Evolutionary conservation across 2,888 invertebrate genomes (phyloP).

Genomic region (Yponomeuta sedellus): DNA sequence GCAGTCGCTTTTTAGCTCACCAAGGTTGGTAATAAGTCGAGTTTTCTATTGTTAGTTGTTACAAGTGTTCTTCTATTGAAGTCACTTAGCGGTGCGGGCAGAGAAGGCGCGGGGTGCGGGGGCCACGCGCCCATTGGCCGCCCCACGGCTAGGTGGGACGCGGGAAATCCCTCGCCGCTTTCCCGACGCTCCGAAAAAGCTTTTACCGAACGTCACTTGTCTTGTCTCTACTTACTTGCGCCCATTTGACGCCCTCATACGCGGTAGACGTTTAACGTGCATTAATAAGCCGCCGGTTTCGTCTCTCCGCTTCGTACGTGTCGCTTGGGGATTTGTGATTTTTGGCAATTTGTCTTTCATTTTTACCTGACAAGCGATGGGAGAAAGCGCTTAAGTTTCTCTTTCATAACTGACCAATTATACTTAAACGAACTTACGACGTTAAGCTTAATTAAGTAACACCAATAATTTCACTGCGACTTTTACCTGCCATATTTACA

Average conservation of each 20-base stretch:
- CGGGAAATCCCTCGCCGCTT: conserved; percentile 55
- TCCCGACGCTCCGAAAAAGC: conserved; percentile 59
- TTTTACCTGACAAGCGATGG: neutral
- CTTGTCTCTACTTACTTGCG: conserved; percentile 42
- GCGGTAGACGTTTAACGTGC: neutral
- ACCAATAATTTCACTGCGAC: too few species aligned
- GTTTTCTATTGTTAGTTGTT: neutral
- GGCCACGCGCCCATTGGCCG: conserved; percentile 60
- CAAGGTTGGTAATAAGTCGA: neutral
- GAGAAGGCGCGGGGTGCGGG: conserved; percentile 7
- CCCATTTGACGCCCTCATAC: conserved; percentile 13
- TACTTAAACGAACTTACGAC: too few species aligned
- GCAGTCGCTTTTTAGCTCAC: too few species aligned
- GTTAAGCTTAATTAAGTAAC: too few species aligned
- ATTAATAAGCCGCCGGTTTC: conserved; percentile 5
- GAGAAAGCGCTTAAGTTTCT: neutral
- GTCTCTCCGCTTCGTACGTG: neutral
- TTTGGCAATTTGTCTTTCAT: neutral
- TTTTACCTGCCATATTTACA: too few species aligned
- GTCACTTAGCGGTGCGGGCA: conserved; percentile 16
- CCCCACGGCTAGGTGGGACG: conserved; percentile 60
- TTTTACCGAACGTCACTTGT: conserved; percentile 58
- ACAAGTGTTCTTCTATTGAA: conserved; percentile 29
- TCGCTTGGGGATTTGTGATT: conserved; percentile 14
- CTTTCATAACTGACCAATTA: too few species aligned